A percentile compares a stretch with the other conserved stretches of the same genome.
Evolutionary conservation across 2,797 vertebrate species (phyloP).

Genomic region (Discoglossus pictus): DNA sequence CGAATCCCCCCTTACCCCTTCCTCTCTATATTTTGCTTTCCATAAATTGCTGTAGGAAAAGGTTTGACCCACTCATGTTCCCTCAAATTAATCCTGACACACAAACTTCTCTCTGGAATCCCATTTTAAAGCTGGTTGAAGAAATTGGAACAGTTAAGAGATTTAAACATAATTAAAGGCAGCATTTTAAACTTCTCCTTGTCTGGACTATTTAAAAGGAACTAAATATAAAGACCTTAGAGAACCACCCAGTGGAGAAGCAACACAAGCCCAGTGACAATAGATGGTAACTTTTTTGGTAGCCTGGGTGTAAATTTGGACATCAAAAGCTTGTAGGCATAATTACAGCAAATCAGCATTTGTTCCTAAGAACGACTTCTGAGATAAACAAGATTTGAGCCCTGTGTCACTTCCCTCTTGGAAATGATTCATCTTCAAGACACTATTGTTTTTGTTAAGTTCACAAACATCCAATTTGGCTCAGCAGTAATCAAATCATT

Average conservation of each 20-base stretch:
- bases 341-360: constrained; percentile 34
- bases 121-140: constrained; percentile 19
- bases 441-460: constrained; percentile 62
- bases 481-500: constrained; percentile 66
- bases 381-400: constrained; percentile 30
- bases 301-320: constrained; percentile 10
- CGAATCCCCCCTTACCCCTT: constrained; percentile 6
- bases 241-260: background rate
- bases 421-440: constrained; percentile 65
- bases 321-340: constrained; percentile 13
- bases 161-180: constrained; percentile 48
- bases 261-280: background rate
- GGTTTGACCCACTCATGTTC: constrained; percentile 46
- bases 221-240: constrained; percentile 7
- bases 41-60: constrained; percentile 48
- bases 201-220: constrained; percentile 38
- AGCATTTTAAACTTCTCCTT: constrained; percentile 42
- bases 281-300: constrained; percentile 8
- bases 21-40: constrained; percentile 48
- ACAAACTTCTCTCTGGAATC: constrained; percentile 46
- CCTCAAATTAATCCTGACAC: constrained; percentile 48
- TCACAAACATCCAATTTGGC: constrained; percentile 71
- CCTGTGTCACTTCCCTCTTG: constrained; percentile 52
- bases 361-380: constrained; percentile 20
- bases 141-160: constrained; percentile 42